Evolutionary conservation across 2,797 vertebrate genomes (phyloP), one percentile per base, ranked within the genome.

Genomic region (Tenualosa ilisha): DNA sequence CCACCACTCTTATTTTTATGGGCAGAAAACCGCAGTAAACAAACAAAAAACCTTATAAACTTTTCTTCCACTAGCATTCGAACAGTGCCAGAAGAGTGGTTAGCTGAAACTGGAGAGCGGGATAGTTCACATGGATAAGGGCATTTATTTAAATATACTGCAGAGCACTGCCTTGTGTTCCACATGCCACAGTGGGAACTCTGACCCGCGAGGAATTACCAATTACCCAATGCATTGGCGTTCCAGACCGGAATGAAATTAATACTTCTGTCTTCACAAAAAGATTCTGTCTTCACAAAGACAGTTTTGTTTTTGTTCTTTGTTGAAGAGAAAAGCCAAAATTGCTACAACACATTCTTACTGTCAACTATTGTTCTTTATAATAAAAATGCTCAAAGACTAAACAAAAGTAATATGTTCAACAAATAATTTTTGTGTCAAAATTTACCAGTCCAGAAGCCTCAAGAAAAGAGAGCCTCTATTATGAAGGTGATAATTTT

Each of bases 21-120:
- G 92, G 89, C 88, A 83, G 91, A 90, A 94, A 94, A 96, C 94
- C 94, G 89, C 94, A 94, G 94, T 94, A 94, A 94, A 95, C 94
- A 95, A 95, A 96, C 93, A 95, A 89, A 94, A 91, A 93, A 91
- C 89, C 91, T 92, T 86, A 94, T 93, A 93, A 95, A 93, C 91
- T 88, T 87, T 93, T 94, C 89, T 90, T 89, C 88, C 90, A 91
- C 90, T 88, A 89, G 89, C 89, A 89, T 89, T 81, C 84, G 91
- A 90, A 83, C 88, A 46, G 89, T 91, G 92, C 85, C 90, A 89
- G 88, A 88, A 87, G 89, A 90, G 88, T 83, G 59, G 85, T 82
- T 88, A 84, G 88, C 81, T 63, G 88, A 59, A 84, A 86, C 81
- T 51, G 88, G 75, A 83, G 87, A 89, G 84, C 88, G 90, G 79